Base-by-base conservation (phyloP, 30 jellyfish, hydroid and myxozoan genomes). In the Turritopsis rubra region DNA sequence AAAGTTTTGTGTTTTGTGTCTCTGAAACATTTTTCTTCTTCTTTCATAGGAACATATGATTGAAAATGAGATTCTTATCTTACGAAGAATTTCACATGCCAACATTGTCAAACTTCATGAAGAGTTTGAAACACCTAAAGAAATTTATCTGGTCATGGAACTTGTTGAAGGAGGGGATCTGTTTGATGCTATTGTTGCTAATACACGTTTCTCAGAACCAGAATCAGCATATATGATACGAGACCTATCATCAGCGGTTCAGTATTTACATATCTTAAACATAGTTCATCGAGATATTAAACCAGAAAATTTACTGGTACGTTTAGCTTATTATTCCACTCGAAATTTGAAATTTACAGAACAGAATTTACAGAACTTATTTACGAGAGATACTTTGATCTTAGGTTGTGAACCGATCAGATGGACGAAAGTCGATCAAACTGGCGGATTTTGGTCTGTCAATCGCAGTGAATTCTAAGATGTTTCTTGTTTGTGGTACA, bases 151-250 rank as follows among this genome's bases (percentile, higher is more conserved):
- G 29, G 96, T 93, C 80, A 93, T 93, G 98, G 98, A 93, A 72
- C 98, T 93, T 52, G 96, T 93, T 18, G 86, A 91, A 96, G 98
- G 95, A 4, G 98, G 98, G 13, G 98, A 93, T 65, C 85, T 93
- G 23, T 93, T 93, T 52, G 98, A 93, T 82, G 98, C 98, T 52
- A 93, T 93, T 25, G 98, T 93, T 1, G 96, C 91, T 19, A 95
- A 90, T 53, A 93, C 98, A 26, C 90, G 93, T 31, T 93, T 93
- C 84, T 88, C 96, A 19, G 98, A 93, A 65, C 93, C 88, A 25
- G 98, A 93, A 26, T 95, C 98, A 1, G 90, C 97, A 54, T 91
- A 79, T 85, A 93, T 93, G 98, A 88, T 93, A 84, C 86, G 91
- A 16, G 98, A 93, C 66, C 84, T 93, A n/a, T 89, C 95, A 9